Conservation (phyloP, 2,797 vertebrate species). For the Enteromius trimaculatus region DNA sequence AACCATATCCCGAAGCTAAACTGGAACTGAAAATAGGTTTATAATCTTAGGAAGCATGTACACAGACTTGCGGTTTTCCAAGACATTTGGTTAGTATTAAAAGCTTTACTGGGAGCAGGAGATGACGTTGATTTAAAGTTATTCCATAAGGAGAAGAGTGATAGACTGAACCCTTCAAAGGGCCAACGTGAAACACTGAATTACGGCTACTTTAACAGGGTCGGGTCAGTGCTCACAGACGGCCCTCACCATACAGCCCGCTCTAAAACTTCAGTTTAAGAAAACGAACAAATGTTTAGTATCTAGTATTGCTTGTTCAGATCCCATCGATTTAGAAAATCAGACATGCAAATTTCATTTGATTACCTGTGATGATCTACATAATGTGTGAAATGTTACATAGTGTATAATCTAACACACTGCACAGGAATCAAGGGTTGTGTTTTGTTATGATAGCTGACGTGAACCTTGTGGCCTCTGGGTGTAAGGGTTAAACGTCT, state of each 20-base stretch:
- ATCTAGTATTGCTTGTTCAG: neutral
- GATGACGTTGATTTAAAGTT: constrained; percentile 43
- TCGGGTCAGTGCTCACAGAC: constrained; percentile 24
- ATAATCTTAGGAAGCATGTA: constrained; percentile 22
- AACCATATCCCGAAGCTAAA: constrained; percentile 12
- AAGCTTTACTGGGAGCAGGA: constrained; percentile 16
- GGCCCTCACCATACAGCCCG: neutral
- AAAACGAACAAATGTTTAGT: neutral
- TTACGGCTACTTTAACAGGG: constrained; percentile 28
- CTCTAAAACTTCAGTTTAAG: neutral
- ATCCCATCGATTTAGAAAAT: neutral
- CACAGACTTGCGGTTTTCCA: neutral
- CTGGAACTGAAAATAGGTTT: neutral
- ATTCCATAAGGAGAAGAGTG: constrained; percentile 47
- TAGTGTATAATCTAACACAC: neutral
- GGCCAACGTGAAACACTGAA: constrained; percentile 44
- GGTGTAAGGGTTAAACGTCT: constrained; percentile 30
- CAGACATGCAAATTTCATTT: neutral
- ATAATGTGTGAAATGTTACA: neutral
- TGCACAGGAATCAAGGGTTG: neutral
- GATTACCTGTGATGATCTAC: neutral
- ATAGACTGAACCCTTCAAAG: constrained; percentile 14
- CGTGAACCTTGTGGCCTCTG: neutral
- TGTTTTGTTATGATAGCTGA: neutral
- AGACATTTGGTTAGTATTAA: constrained; percentile 52